Evolutionary conservation across 2,888 invertebrate genomes (phyloP).

Genomic region (Taphrorychus bicolor): DNA sequence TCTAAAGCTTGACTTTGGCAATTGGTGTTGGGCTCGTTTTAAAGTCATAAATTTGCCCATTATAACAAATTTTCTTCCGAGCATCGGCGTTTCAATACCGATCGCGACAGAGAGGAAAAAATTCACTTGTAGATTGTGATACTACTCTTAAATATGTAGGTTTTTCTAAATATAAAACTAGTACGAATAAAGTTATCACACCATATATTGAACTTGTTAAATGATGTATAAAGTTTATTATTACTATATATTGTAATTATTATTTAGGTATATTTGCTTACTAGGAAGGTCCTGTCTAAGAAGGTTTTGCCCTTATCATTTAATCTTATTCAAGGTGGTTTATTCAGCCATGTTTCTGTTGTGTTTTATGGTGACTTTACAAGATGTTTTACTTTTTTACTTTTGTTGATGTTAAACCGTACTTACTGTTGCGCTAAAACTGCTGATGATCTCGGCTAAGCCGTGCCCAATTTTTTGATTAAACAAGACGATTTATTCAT

Average conservation of each 20-base stretch:
- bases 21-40: not conserved
- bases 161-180: slow-evolving; percentile 36
- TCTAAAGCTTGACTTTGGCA: no score
- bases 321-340: not conserved
- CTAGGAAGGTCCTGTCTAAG: not conserved
- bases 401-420: not conserved
- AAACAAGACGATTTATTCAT: no score
- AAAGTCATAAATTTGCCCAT: not conserved
- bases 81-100: not conserved
- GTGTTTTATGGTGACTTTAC: no score
- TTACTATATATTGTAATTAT: slow-evolving; percentile 1
- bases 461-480: no score
- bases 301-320: not conserved
- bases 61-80: not conserved
- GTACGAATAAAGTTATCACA: no score
- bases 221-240: slow-evolving; percentile 38
- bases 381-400: not conserved
- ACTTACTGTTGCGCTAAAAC: not conserved
- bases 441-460: not conserved
- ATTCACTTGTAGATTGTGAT: slow-evolving; percentile 42
- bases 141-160: slow-evolving; percentile 33
- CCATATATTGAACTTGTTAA: slow-evolving; percentile 36
- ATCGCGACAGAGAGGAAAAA: not conserved
- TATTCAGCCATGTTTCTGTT: not conserved
- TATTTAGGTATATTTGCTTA: not conserved